phyloP scores from a whole-genome alignment of 1,140 invertebrate genomes.

The Atopsyche davidsoni region DNA sequence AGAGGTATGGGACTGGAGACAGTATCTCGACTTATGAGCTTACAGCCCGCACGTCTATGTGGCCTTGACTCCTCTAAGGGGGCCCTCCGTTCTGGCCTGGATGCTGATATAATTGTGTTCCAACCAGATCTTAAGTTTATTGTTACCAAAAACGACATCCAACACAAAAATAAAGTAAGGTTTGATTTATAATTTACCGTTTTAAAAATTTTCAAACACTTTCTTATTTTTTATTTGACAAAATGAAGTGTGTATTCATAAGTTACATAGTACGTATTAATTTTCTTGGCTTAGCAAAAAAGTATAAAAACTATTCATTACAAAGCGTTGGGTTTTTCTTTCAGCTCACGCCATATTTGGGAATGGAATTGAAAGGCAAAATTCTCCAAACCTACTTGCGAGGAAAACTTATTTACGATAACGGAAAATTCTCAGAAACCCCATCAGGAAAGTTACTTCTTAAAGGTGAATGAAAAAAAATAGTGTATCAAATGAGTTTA shows the following conservation, averaged over 20 bases:
- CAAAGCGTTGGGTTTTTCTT: no score
- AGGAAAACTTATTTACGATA: slow-evolving; percentile 46
- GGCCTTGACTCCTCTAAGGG: slow-evolving; percentile 57
- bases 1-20: slow-evolving; percentile 49
- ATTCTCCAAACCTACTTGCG: slow-evolving; percentile 48
- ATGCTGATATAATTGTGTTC: slow-evolving; percentile 69
- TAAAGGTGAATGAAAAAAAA: no score
- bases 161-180: slow-evolving; percentile 55
- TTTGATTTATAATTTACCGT: neutral
- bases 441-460: slow-evolving; percentile 43
- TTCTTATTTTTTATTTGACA: neutral
- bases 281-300: no score
- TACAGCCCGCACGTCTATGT: slow-evolving; percentile 55
- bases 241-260: neutral
- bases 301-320: no score
- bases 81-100: slow-evolving; percentile 52
- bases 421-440: slow-evolving; percentile 37
- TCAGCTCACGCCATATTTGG: slow-evolving; percentile 48
- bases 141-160: slow-evolving; percentile 47
- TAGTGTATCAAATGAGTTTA: no score
- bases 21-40: slow-evolving; percentile 55
- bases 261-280: neutral
- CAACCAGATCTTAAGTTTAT: slow-evolving; percentile 55
- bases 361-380: slow-evolving; percentile 45
- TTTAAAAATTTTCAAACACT: slow-evolving; percentile 4